phyloP scores from a whole-genome alignment of 2,797 vertebrate genomes.

The Poecilia wingei region DNA sequence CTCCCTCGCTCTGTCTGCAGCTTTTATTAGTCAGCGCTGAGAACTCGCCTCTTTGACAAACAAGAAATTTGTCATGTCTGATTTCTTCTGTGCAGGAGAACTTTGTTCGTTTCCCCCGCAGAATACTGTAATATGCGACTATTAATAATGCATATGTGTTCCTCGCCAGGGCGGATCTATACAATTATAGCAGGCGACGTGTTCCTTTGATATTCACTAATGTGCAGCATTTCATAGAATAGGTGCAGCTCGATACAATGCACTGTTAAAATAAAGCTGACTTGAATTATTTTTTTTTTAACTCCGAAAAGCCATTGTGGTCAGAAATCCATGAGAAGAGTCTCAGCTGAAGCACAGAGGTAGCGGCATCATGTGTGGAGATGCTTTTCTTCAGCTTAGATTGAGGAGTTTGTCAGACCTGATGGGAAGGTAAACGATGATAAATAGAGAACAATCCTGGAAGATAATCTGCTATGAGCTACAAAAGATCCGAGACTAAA shows the following conservation, averaged over 20 bases:
- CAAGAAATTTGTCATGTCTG: constrained; percentile 69
- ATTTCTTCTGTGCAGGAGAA: constrained; percentile 58
- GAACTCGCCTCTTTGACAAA: constrained; percentile 61
- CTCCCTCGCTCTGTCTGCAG: constrained; percentile 18
- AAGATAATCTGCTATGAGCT: background rate
- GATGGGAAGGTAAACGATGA: background rate
- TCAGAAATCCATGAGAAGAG: background rate
- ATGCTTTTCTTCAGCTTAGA: background rate
- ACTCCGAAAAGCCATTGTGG: background rate
- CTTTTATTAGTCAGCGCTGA: constrained; percentile 62
- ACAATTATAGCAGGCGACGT: constrained; percentile 69
- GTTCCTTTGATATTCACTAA: constrained; percentile 58
- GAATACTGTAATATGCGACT: constrained; percentile 51
- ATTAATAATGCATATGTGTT: constrained; percentile 70
- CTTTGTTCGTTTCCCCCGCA: constrained; percentile 54
- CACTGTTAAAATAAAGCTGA: constrained; percentile 6
- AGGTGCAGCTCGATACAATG: background rate
- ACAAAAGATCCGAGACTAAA: background rate
- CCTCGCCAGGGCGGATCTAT: constrained; percentile 55
- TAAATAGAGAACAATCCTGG: background rate
- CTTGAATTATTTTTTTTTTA: background rate
- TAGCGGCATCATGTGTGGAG: background rate
- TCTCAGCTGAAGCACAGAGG: background rate
- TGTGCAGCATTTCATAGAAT: constrained; percentile 1
- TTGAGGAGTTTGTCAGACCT: background rate